These are phyloP conservation scores for Pantala flavescens DNA, from an alignment of 1,140 invertebrate genomes.

Conservation along the genomic window DNA sequence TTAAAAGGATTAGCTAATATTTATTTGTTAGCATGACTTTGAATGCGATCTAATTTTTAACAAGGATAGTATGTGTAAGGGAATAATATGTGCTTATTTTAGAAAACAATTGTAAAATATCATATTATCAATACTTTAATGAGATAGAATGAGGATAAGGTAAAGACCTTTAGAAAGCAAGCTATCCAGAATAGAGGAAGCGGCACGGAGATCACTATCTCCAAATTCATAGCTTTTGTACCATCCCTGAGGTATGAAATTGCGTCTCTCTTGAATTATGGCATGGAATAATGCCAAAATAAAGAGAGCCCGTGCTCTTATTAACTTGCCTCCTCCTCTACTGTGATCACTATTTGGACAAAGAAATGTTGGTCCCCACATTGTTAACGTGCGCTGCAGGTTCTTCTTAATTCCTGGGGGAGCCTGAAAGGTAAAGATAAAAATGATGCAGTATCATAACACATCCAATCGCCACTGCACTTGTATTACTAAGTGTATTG, in stretches of 20 bases:
- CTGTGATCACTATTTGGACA: slow-evolving; percentile 19
- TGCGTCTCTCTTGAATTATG: slow-evolving; percentile 75
- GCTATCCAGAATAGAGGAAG: slow-evolving; percentile 57
- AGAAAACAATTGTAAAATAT: background rate
- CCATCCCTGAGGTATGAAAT: slow-evolving; percentile 80
- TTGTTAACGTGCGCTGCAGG: slow-evolving; percentile 45
- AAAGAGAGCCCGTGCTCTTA: slow-evolving; percentile 48
- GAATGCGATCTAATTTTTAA: too few relatives aligned
- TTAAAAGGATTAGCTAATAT: too few relatives aligned
- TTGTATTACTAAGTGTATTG: too few relatives aligned
- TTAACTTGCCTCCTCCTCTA: slow-evolving; percentile 35
- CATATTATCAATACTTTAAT: too few relatives aligned
- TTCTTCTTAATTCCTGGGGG: slow-evolving; percentile 58
- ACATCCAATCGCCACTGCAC: too few relatives aligned
- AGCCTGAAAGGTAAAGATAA: slow-evolving; percentile 34
- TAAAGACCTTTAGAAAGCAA: slow-evolving; percentile 35
- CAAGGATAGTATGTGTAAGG: too few relatives aligned
- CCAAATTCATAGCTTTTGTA: slow-evolving; percentile 85
- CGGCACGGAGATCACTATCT: slow-evolving; percentile 69
- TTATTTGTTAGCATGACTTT: too few relatives aligned
- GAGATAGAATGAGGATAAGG: too few relatives aligned
- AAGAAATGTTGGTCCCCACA: slow-evolving; percentile 43
- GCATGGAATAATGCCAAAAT: slow-evolving; percentile 74
- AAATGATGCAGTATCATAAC: too few relatives aligned
- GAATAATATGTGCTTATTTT: slow-evolving; percentile 3